Conservation (phyloP, 92 coral and sea anemone genomes). For the Montipora capitata region DNA sequence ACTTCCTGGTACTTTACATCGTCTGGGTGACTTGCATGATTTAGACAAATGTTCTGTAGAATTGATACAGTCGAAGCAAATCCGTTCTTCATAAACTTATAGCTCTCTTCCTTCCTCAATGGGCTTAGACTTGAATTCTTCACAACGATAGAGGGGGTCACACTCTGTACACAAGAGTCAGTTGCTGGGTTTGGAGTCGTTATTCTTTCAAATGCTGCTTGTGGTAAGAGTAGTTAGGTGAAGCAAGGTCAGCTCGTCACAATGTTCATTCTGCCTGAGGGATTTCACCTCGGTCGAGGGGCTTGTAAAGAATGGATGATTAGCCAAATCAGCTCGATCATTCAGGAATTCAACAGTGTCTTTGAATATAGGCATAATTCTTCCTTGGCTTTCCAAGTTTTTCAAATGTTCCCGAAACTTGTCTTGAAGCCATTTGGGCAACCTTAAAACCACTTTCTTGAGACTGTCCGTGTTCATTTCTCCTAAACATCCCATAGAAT, state of each 20-base stretch:
- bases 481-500: conserved; percentile 49
- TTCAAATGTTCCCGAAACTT: conserved; percentile 71
- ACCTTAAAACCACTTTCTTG: conserved; percentile 55
- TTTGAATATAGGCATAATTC: conserved; percentile 62
- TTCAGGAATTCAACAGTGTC: conserved; percentile 71
- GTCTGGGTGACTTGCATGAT: conserved; percentile 50
- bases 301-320: conserved; percentile 76
- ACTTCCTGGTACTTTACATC: conserved; percentile 55
- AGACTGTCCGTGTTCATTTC: conserved; percentile 78
- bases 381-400: conserved; percentile 61
- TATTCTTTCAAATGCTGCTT: conserved; percentile 10
- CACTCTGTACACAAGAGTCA: conserved; percentile 54
- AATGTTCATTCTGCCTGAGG: not conserved
- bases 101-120: conserved; percentile 47
- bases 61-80: conserved; percentile 69
- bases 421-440: conserved; percentile 71
- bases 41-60: conserved; percentile 60
- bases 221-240: conserved; percentile 22
- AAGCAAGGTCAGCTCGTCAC: not conserved
- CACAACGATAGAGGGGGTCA: conserved; percentile 56
- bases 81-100: conserved; percentile 19
- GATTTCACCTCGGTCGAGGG: conserved; percentile 9
- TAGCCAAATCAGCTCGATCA: conserved; percentile 75
- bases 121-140: conserved; percentile 54
- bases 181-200: conserved; percentile 1